Evolutionary conservation across 2,888 invertebrate genomes (phyloP).

Genomic region (Oscheius myriophilus): DNA sequence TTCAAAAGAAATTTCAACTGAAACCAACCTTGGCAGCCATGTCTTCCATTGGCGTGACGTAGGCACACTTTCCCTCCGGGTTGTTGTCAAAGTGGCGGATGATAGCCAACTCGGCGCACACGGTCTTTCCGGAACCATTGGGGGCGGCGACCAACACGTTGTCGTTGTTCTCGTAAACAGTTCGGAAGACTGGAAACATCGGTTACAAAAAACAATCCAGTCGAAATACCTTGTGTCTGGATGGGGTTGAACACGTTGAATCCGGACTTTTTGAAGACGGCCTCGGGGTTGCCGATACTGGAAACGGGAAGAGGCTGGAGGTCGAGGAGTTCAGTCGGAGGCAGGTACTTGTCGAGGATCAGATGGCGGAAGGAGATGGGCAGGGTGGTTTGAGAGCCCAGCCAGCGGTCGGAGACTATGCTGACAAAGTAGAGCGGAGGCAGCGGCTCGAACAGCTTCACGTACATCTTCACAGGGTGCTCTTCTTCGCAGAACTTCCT

Average conservation of each 20-base stretch:
- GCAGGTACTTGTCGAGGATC: slow-evolving; percentile 95
- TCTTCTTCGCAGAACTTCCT: slow-evolving; percentile 92
- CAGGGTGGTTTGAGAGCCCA: slow-evolving; percentile 74
- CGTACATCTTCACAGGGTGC: slow-evolving; percentile 95
- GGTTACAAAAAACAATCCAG: neutral
- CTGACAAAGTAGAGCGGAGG: slow-evolving; percentile 95
- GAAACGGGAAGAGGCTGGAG: slow-evolving; percentile 92
- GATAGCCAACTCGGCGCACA: slow-evolving; percentile 94
- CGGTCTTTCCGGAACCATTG: slow-evolving; percentile 77
- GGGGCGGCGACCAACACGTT: slow-evolving; percentile 86
- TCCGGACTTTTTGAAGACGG: slow-evolving; percentile 81
- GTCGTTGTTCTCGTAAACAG: slow-evolving; percentile 91
- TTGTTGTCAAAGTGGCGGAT: slow-evolving; percentile 82
- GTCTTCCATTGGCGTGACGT: slow-evolving; percentile 88
- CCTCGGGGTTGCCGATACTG: slow-evolving; percentile 87
- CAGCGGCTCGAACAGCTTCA: slow-evolving; percentile 96
- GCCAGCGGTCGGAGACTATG: slow-evolving; percentile 76
- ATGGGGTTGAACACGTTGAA: slow-evolving; percentile 97
- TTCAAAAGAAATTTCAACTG: neutral
- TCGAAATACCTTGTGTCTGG: slow-evolving; percentile 88
- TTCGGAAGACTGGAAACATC: slow-evolving; percentile 84
- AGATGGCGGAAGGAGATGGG: slow-evolving; percentile 97
- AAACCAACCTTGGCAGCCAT: slow-evolving; percentile 79
- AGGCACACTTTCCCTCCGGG: slow-evolving; percentile 82
- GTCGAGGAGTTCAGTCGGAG: slow-evolving; percentile 95